These are phyloP conservation scores for Pogonus chalceus DNA, from an alignment of 1,140 invertebrate genomes.

Conservation along the genomic window DNA sequence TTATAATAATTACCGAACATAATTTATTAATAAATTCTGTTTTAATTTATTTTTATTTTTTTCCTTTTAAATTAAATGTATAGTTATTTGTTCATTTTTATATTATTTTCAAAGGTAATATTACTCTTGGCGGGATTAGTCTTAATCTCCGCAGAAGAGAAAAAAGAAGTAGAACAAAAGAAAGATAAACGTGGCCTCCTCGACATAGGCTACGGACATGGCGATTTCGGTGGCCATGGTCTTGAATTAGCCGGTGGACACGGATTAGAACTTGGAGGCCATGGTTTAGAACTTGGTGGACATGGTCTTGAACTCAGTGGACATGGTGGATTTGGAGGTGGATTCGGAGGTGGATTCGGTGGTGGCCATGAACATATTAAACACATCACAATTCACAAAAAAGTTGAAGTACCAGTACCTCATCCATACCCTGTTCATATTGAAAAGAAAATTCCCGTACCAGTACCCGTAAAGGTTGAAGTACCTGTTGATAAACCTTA, in stretches of 20 bases:
- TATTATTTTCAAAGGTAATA: too few species aligned
- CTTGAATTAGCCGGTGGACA: background rate
- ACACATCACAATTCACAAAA: conserved; percentile 13
- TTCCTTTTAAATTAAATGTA: too few species aligned
- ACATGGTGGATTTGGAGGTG: conserved; percentile 9
- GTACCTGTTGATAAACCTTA: conserved; percentile 33
- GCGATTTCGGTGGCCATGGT: background rate
- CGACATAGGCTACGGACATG: background rate
- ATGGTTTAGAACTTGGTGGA: conserved; percentile 10
- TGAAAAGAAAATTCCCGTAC: conserved; percentile 19
- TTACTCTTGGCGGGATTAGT: background rate
- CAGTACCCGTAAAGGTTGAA: conserved; percentile 24
- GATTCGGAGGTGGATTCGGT: conserved; percentile 9
- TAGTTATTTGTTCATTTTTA: too few species aligned
- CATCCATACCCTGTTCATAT: conserved; percentile 23
- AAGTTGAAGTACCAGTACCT: conserved; percentile 21
- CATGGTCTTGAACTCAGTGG: conserved; percentile 7
- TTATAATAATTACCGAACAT: too few species aligned
- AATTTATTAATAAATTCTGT: too few species aligned
- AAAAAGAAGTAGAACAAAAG: too few species aligned
- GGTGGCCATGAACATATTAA: conserved; percentile 13
- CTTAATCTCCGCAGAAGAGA: background rate
- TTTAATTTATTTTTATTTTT: too few species aligned
- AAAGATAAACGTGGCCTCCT: conserved; percentile 10
- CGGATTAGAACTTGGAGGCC: background rate